Evolutionary conservation across 2,797 vertebrate species (phyloP), one percentile per base, ranked within the genome.

Genomic region (Allobates femoralis): DNA sequence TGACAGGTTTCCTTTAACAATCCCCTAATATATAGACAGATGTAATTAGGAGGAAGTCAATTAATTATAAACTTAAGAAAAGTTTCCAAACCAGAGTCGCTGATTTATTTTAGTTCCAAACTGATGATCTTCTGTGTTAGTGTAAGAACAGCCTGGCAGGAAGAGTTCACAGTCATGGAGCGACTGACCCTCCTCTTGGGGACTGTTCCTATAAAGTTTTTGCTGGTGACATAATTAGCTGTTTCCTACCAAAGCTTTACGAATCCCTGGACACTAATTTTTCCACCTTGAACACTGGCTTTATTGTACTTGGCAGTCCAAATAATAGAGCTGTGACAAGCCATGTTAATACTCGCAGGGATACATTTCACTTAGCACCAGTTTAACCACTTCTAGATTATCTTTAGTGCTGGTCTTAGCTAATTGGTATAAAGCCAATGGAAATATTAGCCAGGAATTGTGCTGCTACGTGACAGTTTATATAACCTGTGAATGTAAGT

Each of bases 171-270:
- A 88, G 90, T 80, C 90, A 21, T 74, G 71, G 66, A 85, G 83
- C 74, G 89, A 79, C 85, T 90, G 87, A 66, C 28, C 53, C 74
- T 84, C 92, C 93, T 90, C 92, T 2, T 55, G 85, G 90, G 92
- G 16, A 91, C 87, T 87, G 89, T 92, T 89, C 85, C 79, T 74
- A 81, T 89, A 55, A 92, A 90, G 26, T 87, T 91, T 60, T 75
- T 84, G 88, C 91, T 92, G 90, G 93, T 93, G 91, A 92, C 86
- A 92, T 93, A 94, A 94, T 94, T 93, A 94, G 91, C 77, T 19
- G 77, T 79, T 79, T 79, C 77, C 77, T 79, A 79, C 77, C 32
- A 91, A 90, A 90, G 90, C 94, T 94, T 91, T 92, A 56, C 84
- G 92, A 89, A 91, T 89, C 92, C 92, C 91, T 87, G 90, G 91